Base-by-base conservation (phyloP, 2,888 invertebrate species). In the Mechanitis mazaeus region DNA sequence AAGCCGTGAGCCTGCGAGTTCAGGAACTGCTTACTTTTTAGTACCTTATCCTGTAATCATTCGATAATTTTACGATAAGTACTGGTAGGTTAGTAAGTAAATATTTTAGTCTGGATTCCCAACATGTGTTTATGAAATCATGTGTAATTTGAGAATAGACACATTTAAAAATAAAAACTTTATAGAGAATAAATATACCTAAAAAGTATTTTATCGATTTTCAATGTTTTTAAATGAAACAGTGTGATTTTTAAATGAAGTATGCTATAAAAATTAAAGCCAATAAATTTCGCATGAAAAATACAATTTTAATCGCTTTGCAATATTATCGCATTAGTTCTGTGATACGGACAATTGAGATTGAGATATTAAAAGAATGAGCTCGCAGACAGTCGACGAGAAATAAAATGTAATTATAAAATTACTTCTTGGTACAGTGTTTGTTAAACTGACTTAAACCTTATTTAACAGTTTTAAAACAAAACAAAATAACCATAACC, bases 1-100 rank as follows among this genome's bases (percentile, higher is more conserved):
- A 76, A 73, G 75, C 74, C 74, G 74, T 73, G 74, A 71, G 71
- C 75, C 75, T 74, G 72, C 69, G 72, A 72, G 45, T 61, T 45
- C 46, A 69, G 69, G 68, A 64, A 63, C 72, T 77, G 75, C 72
- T 69, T 65, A 59, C 50, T 50, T 50, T 50, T 50, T 50, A 50
- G 28, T 50, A 67, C 47, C 58, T 45, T 72, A 75, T 73, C 73
- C 68, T 58, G 55, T 60, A 45, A 65, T 20, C 53, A 38, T 47
- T 56, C 55, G 61, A 60, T 60, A 61, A 50, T 53, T 38, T 28
- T 46, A 55, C 33, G n/a, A 33, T 45, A 54, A 31, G n/a, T 35
- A 35, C 55, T 12, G 28, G n/a, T 9, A 35, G 11, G n/a, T 20
- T 46, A 47, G 31, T 50, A 50, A 50, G 28, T 50, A 31, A 50